Evolutionary conservation across 2,888 invertebrate genomes (phyloP).

Genomic region (Machimus atricapillus): DNA sequence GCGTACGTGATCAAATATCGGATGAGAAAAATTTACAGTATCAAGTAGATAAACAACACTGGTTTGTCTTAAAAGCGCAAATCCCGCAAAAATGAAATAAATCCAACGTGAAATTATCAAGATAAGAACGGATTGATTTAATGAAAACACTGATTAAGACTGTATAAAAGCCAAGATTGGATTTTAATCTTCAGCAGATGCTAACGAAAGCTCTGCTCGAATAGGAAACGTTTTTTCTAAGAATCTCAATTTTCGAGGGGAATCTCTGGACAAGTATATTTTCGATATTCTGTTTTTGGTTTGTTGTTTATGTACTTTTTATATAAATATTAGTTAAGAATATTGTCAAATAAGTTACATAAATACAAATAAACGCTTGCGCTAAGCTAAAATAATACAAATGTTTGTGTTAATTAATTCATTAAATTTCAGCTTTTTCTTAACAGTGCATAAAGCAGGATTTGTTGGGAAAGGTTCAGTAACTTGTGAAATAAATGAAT

Average conservation of each 20-base stretch:
- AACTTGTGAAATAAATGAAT: not conserved
- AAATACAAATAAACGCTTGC: not conserved
- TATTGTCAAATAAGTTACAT: not conserved
- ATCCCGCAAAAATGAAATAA: not conserved
- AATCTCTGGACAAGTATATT: not conserved
- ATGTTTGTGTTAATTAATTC: not conserved
- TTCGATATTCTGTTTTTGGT: not conserved
- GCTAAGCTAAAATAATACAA: not conserved
- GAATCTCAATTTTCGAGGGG: not conserved
- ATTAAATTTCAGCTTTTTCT: not conserved
- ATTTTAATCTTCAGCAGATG: not conserved
- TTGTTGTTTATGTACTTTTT: not conserved
- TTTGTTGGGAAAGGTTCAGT: not conserved
- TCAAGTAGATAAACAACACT: constrained; percentile 13
- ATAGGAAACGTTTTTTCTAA: not conserved
- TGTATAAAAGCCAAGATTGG: not conserved
- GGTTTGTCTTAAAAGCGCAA: not conserved
- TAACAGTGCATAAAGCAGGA: not conserved
- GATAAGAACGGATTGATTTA: constrained; percentile 33
- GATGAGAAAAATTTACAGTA: constrained; percentile 7
- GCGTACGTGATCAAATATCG: constrained; percentile 30
- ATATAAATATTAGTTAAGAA: not conserved
- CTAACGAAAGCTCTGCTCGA: constrained; percentile 37
- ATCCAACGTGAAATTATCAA: constrained; percentile 15
- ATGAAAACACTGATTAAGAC: not conserved